Conservation (phyloP, 1,140 invertebrate genomes). For the Ooceraea biroi region DNA sequence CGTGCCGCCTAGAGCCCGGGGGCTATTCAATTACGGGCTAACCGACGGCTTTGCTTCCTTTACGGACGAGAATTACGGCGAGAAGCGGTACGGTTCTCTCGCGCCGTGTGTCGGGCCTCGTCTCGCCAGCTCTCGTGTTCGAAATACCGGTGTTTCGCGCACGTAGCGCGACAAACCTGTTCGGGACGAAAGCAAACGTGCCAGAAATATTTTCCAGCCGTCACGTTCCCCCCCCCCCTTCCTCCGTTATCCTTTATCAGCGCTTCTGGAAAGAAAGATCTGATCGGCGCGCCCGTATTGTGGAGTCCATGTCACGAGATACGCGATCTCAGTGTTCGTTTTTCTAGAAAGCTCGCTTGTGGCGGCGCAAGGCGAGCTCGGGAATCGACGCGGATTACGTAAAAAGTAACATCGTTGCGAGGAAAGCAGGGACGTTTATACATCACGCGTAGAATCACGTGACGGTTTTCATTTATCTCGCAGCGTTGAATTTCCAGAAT, state of each 20-base stretch:
- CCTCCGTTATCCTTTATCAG: conserved; percentile 15
- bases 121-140: conserved; percentile 2
- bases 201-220: conserved; percentile 13
- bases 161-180: conserved; percentile 12
- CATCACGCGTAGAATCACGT: too few relatives aligned
- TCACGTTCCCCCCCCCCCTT: not conserved
- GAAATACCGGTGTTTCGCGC: conserved; percentile 20
- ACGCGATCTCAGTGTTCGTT: not conserved
- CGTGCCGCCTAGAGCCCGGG: conserved; percentile 31
- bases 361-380: too few relatives aligned
- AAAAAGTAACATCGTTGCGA: not conserved
- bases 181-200: conserved; percentile 33
- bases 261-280: conserved; percentile 16
- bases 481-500: too few relatives aligned
- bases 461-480: not conserved
- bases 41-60: conserved; percentile 50
- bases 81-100: conserved; percentile 22
- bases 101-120: conserved; percentile 11
- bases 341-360: conserved; percentile 18
- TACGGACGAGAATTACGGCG: conserved; percentile 38
- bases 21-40: conserved; percentile 53
- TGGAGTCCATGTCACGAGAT: not conserved
- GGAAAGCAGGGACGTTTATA: too few relatives aligned
- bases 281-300: not conserved
- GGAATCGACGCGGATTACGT: not conserved